Conservation (phyloP, 1,140 invertebrate genomes). For the Nomia melanderi region DNA sequence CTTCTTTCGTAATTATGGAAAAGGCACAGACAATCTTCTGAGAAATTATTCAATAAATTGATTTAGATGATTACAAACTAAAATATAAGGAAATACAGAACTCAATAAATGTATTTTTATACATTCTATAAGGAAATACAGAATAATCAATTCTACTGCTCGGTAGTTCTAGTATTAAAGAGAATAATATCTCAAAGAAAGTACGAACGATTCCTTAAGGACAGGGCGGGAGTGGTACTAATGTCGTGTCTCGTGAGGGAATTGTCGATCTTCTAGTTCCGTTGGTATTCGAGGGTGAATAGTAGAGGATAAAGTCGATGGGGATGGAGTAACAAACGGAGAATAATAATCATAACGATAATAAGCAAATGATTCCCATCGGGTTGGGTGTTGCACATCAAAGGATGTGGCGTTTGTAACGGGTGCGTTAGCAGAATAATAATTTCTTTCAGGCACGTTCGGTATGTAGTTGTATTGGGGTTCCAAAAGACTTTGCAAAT, state of each 20-base stretch:
- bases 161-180: no score
- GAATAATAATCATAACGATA: conserved; percentile 78
- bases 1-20: no score
- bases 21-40: no score
- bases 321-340: conserved; percentile 64
- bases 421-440: conserved; percentile 39
- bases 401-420: conserved; percentile 51
- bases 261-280: conserved; percentile 67
- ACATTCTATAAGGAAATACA: no score
- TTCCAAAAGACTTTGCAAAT: conserved; percentile 86
- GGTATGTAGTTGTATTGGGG: conserved; percentile 73
- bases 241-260: conserved; percentile 68
- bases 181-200: no score
- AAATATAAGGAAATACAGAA: no score
- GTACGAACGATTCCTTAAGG: no score
- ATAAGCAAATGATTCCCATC: conserved; percentile 78
- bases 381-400: conserved; percentile 71
- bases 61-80: no score
- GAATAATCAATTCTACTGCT: no score
- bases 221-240: conserved; percentile 51
- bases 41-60: no score
- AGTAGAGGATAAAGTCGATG: conserved; percentile 62
- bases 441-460: conserved; percentile 63
- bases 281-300: conserved; percentile 62
- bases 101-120: no score